A percentile compares a stretch with the other conserved stretches of the same genome.
Conservation (phyloP, 2,888 invertebrate genomes). For the Sthenelais limicola region DNA sequence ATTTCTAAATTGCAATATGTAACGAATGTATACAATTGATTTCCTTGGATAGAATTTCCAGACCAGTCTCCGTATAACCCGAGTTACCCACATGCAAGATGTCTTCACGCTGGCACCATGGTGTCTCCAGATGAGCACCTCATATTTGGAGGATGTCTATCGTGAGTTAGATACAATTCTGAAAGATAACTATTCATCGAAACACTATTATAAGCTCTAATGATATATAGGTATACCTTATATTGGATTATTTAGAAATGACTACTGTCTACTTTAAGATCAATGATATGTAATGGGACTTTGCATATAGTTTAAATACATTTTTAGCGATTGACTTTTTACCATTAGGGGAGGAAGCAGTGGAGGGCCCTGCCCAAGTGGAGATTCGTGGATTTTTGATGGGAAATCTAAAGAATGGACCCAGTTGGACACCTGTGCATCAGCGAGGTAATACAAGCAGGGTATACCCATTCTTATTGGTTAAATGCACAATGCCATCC, state of each 20-base stretch:
- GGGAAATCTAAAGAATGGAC: slow-evolving; percentile 51
- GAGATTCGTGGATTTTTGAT: slow-evolving; percentile 56
- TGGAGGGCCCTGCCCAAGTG: slow-evolving; percentile 57
- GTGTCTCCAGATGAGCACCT: slow-evolving; percentile 52
- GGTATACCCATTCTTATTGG: neutral
- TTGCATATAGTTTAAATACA: too few relatives aligned
- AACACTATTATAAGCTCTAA: neutral
- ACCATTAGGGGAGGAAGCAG: slow-evolving; percentile 55
- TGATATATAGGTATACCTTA: too few relatives aligned
- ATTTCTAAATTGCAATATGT: too few relatives aligned
- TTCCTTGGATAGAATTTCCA: slow-evolving; percentile 33
- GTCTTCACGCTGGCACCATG: slow-evolving; percentile 53
- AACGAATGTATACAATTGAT: too few relatives aligned
- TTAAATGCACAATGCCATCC: neutral
- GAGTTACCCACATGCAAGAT: slow-evolving; percentile 55
- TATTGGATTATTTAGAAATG: too few relatives aligned
- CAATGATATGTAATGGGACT: too few relatives aligned
- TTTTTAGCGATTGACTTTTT: too few relatives aligned
- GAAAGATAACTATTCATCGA: neutral
- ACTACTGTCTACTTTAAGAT: too few relatives aligned
- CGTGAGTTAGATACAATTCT: slow-evolving; percentile 47
- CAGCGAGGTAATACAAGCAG: slow-evolving; percentile 47
- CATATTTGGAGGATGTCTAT: slow-evolving; percentile 57
- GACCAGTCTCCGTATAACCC: slow-evolving; percentile 53
- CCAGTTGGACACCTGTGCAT: slow-evolving; percentile 49